Evolutionary conservation across 2,888 invertebrate genomes (phyloP), one percentile per base, ranked within the genome.

Genomic region (Mechanitis messenoides): DNA sequence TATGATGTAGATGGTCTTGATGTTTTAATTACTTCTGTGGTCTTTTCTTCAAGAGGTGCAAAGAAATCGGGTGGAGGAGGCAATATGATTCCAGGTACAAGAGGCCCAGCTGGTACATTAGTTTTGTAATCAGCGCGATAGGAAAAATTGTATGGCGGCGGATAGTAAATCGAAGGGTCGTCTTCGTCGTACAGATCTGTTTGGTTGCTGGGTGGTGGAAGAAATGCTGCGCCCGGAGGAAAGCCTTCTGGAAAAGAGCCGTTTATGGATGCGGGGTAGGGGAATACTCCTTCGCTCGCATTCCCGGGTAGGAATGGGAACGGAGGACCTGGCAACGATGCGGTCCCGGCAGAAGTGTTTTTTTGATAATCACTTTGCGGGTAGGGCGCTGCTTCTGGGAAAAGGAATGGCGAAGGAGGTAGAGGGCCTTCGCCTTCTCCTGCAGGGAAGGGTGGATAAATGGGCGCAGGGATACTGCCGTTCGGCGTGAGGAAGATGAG

Each of bases 21-120:
- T 31, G 83, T 81, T 46, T 84, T 81, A 73, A 73, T 72, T 62
- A 72, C 68, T 68, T 85, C 84, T 1, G 86, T 78, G 55, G 87
- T 79, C 54, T 77, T 83, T 66, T 90, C 91, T 75, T 95, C 93
- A 61, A 94, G 82, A 1, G 93, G 92, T 3, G 94, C 94, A 75
- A 97, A 97, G 83, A 96, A 96, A 78, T 96, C 93, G 0, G 96
- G 96, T 2, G 97, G 97, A 6, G 97, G 97, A 2, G 96, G 96
- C 57, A 97, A 84, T 35, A 97, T 94, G 66, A 97, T 96, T 58
- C 96, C 97, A 3, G 97, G 97, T 6, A 97, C 96, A 64, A 97
- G 84, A 0, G 96, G 97, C 55, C 97, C 96, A 0, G 96, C 95
- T 53, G 95, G 94, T 45, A 96, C 95, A 56, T 92, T 93, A 73